Percentiles rank a stretch among this genome's conserved stretches.
phyloP scores from a whole-genome alignment of 2,797 vertebrate genomes.

The Pseudomugil tenellus region DNA sequence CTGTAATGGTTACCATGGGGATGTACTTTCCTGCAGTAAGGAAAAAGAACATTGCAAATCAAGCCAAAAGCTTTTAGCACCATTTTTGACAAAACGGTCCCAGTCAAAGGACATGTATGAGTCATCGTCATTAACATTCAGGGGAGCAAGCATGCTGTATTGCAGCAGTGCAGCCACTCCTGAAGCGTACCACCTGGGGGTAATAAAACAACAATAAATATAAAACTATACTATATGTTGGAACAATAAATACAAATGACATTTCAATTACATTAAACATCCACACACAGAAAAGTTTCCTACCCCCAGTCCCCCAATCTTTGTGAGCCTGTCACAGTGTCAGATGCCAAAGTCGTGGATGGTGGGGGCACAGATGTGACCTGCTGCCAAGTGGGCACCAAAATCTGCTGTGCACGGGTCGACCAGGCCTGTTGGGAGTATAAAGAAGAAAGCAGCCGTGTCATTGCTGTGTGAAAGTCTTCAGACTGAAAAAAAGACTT shows the following conservation, averaged over 20 bases:
- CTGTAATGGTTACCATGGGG: constrained; percentile 94
- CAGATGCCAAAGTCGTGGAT: constrained; percentile 87
- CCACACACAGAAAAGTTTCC: constrained; percentile 59
- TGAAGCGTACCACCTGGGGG: constrained; percentile 28
- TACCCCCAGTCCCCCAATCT: constrained; percentile 98
- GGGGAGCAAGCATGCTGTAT: constrained; percentile 44
- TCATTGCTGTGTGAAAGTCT: constrained; percentile 4
- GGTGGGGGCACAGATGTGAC: constrained; percentile 89
- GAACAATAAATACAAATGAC: constrained; percentile 2
- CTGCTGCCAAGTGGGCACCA: constrained; percentile 97
- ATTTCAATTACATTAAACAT: not conserved
- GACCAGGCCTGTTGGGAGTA: constrained; percentile 88
- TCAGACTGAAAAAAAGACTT: constrained; percentile 1
- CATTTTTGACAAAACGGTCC: constrained; percentile 62
- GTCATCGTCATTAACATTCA: constrained; percentile 76
- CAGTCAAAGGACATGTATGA: constrained; percentile 65
- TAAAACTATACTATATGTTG: not conserved
- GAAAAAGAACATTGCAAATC: constrained; percentile 64
- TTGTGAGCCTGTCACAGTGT: constrained; percentile 92
- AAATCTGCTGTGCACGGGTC: constrained; percentile 91
- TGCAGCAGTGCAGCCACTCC: constrained; percentile 28
- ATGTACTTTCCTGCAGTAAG: constrained; percentile 90
- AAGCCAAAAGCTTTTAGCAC: constrained; percentile 62
- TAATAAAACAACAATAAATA: constrained; percentile 24
- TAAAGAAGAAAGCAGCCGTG: constrained; percentile 13